A percentile compares a stretch with the other conserved stretches of the same genome.
These are phyloP conservation scores for Myiozetetes cayanensis DNA, from an alignment of 2,113 vertebrate species.

Conservation along the genomic window DNA sequence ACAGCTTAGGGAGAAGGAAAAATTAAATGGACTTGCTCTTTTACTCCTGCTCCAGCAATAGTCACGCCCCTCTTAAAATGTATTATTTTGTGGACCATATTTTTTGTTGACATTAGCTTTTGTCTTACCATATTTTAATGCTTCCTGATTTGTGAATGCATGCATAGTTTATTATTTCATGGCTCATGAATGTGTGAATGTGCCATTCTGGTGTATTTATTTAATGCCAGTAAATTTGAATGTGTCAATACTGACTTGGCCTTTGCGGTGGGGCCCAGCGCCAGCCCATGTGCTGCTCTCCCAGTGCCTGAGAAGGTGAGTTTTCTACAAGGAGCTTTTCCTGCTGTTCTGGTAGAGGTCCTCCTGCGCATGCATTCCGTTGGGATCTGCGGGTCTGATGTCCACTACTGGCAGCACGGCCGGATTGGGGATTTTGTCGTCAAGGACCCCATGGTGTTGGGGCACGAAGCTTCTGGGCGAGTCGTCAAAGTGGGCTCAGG, in stretches of 20 bases:
- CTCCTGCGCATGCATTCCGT: constrained; percentile 94
- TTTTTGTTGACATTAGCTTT: background rate
- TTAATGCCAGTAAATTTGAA: background rate
- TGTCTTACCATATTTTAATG: background rate
- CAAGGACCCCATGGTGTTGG: constrained; percentile 89
- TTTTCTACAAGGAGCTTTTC: background rate
- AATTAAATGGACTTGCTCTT: background rate
- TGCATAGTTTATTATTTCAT: background rate
- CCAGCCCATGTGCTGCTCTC: rapidly evolving
- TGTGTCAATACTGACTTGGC: background rate
- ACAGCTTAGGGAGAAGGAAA: background rate
- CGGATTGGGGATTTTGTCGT: constrained; percentile 87
- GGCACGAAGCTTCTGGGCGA: constrained; percentile 89
- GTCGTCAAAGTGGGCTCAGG: constrained; percentile 85
- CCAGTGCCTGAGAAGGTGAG: background rate
- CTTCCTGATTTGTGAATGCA: background rate
- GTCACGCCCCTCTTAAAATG: rapidly evolving
- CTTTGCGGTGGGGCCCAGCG: background rate
- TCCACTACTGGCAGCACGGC: constrained; percentile 94
- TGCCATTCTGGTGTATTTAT: background rate
- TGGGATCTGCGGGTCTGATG: constrained; percentile 94
- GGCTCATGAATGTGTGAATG: background rate
- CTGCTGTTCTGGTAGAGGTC: constrained; percentile 78
- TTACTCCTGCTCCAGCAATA: background rate
- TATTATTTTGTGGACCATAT: background rate